Percentiles rank a stretch among this genome's conserved stretches.
Conservation (phyloP, 1,140 invertebrate genomes). For the Euura lappo region DNA sequence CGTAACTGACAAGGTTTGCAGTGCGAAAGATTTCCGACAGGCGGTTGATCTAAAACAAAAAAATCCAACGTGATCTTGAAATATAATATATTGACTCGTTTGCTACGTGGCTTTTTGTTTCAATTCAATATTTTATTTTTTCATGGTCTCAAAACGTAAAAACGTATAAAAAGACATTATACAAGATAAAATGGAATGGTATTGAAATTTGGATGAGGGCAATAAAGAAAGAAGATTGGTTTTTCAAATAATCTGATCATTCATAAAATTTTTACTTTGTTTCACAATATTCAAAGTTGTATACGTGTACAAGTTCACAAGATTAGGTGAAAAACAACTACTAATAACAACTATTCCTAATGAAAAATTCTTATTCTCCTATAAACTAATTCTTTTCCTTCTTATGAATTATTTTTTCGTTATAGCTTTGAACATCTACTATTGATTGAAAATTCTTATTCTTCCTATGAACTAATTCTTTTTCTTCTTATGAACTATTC, state of each 20-base stretch:
- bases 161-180: too few relatives aligned
- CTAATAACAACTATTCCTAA: background rate
- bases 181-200: too few relatives aligned
- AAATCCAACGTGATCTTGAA: too few relatives aligned
- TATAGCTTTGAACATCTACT: background rate
- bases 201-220: too few relatives aligned
- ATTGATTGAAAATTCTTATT: background rate
- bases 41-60: too few relatives aligned
- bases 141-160: too few relatives aligned
- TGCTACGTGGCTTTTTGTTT: too few relatives aligned
- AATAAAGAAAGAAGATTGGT: too few relatives aligned
- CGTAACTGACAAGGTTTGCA: too few relatives aligned
- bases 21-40: too few relatives aligned
- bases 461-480: background rate
- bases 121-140: too few relatives aligned
- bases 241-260: background rate
- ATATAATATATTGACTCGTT: too few relatives aligned
- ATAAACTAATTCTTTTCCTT: background rate
- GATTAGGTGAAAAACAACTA: background rate
- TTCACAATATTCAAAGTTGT: conserved; percentile 3
- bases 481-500: background rate
- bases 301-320: background rate
- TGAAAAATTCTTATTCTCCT: background rate
- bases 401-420: background rate
- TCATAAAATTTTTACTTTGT: background rate